phyloP scores from a whole-genome alignment of 2,113 vertebrate species.

The Paedocypris sp. region DNA sequence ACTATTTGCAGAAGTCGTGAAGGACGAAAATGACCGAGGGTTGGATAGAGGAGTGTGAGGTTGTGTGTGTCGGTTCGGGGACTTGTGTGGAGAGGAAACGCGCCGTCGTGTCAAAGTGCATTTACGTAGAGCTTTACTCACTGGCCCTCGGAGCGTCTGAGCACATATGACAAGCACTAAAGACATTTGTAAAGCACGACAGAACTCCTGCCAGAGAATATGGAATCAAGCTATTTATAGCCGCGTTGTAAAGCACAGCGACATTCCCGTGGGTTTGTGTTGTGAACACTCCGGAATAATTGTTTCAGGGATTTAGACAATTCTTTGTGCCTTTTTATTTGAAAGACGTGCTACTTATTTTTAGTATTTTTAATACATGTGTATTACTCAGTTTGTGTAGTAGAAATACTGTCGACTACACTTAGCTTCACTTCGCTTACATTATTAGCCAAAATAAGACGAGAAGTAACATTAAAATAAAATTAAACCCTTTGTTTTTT shows the following conservation, averaged over 20 bases:
- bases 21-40: background rate
- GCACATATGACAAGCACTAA: background rate
- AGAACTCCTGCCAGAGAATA: background rate
- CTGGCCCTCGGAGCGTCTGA: background rate
- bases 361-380: too few relatives aligned
- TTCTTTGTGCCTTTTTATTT: too few relatives aligned
- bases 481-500: too few relatives aligned
- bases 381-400: too few relatives aligned
- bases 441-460: too few relatives aligned
- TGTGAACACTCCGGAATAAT: too few relatives aligned
- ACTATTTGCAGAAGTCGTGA: slow-evolving; percentile 7
- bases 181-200: background rate
- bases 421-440: too few relatives aligned
- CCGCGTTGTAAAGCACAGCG: background rate
- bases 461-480: too few relatives aligned
- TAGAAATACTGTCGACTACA: too few relatives aligned
- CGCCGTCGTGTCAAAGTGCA: slow-evolving; percentile 8
- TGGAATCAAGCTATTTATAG: background rate
- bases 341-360: too few relatives aligned
- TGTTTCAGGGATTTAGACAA: too few relatives aligned
- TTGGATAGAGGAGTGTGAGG: background rate
- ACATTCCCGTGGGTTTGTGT: too few relatives aligned
- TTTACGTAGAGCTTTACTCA: background rate
- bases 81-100: background rate
- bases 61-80: background rate